A percentile compares a stretch with the other conserved stretches of the same genome.
These are phyloP conservation scores for Catharus fuscescens DNA, from an alignment of 2,113 vertebrate species.

Conservation along the genomic window DNA sequence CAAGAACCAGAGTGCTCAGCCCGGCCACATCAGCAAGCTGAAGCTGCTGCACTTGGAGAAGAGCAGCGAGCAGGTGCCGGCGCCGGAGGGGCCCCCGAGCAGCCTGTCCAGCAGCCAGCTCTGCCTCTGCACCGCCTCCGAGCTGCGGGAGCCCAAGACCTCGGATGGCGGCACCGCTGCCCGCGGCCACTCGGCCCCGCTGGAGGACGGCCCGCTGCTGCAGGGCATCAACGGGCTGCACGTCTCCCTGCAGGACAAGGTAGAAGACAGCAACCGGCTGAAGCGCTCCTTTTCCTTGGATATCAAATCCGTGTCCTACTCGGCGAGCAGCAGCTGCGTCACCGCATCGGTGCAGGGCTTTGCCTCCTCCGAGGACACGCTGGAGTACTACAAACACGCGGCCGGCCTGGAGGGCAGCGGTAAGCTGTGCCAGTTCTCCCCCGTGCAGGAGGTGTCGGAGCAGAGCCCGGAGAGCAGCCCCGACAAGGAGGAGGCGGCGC, in stretches of 20 bases:
- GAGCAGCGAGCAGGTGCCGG: conserved; percentile 4
- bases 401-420: conserved; percentile 75
- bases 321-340: not conserved
- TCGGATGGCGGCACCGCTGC: conserved; percentile 31
- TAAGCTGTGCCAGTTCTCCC: conserved; percentile 91
- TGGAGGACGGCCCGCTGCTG: conserved; percentile 76
- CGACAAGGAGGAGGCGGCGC: conserved; percentile 77
- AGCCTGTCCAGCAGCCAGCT: not conserved
- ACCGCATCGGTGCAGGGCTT: conserved; percentile 66
- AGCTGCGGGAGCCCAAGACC: conserved; percentile 26
- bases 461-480: conserved; percentile 89
- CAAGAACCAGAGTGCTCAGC: conserved; percentile 71
- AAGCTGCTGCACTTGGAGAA: conserved; percentile 76
- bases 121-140: conserved; percentile 43
- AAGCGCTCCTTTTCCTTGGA: conserved; percentile 95
- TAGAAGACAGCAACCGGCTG: conserved; percentile 84
- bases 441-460: conserved; percentile 91
- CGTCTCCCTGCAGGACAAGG: conserved; percentile 72
- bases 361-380: conserved; percentile 65
- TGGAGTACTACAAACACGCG: conserved; percentile 81
- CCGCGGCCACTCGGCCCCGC: not conserved
- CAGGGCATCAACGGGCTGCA: conserved; percentile 83
- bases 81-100: conserved; percentile 31
- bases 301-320: conserved; percentile 84
- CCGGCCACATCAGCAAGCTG: conserved; percentile 68